These are phyloP conservation scores for Canis aureus DNA, from an alignment of 2,113 vertebrate species.

Conservation along the genomic window DNA sequence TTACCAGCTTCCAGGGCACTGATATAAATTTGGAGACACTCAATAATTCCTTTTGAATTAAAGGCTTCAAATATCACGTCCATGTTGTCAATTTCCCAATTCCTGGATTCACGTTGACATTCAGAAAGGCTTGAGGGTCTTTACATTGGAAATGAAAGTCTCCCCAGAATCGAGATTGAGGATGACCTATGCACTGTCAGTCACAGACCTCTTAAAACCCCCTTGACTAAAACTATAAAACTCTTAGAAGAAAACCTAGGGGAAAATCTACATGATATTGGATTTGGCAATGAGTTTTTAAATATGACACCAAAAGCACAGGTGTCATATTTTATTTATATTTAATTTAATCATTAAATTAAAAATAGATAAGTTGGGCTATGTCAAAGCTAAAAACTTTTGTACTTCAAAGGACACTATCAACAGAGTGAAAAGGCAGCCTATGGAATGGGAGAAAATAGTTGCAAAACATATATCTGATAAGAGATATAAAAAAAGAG, in stretches of 20 bases:
- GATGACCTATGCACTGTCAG: not conserved
- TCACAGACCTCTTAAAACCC: not conserved
- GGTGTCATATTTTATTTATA: not conserved
- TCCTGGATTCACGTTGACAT: not conserved
- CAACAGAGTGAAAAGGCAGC: not conserved
- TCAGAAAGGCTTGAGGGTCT: not conserved
- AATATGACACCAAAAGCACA: not conserved
- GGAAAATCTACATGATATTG: not conserved
- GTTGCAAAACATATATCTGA: not conserved
- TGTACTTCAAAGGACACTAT: not conserved
- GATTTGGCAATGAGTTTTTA: conserved; percentile 19
- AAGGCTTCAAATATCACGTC: not conserved
- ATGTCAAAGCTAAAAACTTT: not conserved
- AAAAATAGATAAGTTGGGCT: not conserved
- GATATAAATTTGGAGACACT: not conserved
- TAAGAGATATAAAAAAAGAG: not conserved
- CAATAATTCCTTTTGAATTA: conserved; percentile 17
- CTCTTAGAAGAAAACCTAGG: not conserved
- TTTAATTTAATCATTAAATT: not conserved
- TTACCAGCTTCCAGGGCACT: not conserved
- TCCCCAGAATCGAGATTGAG: not conserved
- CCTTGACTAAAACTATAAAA: not conserved
- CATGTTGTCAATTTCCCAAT: not conserved
- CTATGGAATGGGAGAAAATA: not conserved
- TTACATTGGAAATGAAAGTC: not conserved